phyloP scores from a whole-genome alignment of 2,888 invertebrate species.

The Opisthograptis luteolata region DNA sequence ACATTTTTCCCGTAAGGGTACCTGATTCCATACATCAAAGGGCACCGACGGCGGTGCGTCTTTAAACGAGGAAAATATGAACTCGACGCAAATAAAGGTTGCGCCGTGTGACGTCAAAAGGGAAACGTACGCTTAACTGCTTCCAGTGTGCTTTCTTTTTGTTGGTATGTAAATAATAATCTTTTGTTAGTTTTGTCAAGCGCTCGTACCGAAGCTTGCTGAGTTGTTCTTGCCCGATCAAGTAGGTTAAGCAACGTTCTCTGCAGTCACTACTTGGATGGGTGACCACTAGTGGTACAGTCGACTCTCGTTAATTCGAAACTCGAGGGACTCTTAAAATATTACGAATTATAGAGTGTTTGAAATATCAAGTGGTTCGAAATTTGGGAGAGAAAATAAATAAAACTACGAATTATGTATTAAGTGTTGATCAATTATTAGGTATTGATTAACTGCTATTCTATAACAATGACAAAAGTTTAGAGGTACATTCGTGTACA shows the following conservation, averaged over 20 bases:
- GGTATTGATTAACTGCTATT: constrained; percentile 8
- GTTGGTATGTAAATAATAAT: constrained; percentile 2
- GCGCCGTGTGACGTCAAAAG: constrained; percentile 40
- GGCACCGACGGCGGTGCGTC: constrained; percentile 23
- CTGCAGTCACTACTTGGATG: too few species aligned
- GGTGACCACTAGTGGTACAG: too few species aligned
- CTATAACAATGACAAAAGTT: constrained; percentile 2
- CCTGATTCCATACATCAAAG: constrained; percentile 39
- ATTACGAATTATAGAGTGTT: too few species aligned
- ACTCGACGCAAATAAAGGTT: constrained; percentile 42
- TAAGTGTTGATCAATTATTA: constrained; percentile 26
- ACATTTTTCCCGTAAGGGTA: constrained; percentile 33
- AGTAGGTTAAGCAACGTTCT: too few species aligned
- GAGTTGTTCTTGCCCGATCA: too few species aligned
- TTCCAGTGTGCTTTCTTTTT: constrained; percentile 7
- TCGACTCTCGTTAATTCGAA: background rate
- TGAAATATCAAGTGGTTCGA: too few species aligned
- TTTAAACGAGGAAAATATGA: constrained; percentile 41
- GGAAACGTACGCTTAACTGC: constrained; percentile 33
- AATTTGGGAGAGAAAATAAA: constrained; percentile 28
- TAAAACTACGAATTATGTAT: background rate
- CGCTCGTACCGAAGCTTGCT: too few species aligned
- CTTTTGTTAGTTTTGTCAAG: background rate
- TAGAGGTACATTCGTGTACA: constrained; percentile 5
- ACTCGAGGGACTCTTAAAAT: too few species aligned